A percentile compares a stretch with the other conserved stretches of the same genome.
Conservation (phyloP, 2,113 vertebrate genomes). For the Columba livia region DNA sequence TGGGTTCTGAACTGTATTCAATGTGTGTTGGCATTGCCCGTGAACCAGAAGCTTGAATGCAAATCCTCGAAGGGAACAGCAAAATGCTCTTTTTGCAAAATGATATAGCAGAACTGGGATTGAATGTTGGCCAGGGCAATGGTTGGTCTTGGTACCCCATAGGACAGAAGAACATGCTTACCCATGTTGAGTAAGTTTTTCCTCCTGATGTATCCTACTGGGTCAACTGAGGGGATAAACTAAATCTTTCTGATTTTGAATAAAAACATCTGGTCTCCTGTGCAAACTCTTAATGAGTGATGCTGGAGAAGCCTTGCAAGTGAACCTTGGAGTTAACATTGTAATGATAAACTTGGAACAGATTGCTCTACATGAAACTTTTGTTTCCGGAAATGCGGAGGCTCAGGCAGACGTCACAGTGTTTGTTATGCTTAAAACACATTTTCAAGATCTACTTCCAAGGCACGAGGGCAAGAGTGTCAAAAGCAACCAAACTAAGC, state of each 20-base stretch:
- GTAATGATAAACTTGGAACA: slow-evolving; percentile 30
- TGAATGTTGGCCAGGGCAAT: background rate
- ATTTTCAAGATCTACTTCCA: slow-evolving; percentile 43
- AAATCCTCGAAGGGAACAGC: background rate
- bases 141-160: background rate
- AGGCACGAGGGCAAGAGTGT: slow-evolving; percentile 22
- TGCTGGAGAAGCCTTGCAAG: rapidly evolving
- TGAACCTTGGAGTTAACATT: background rate
- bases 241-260: background rate
- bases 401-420: background rate
- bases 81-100: background rate
- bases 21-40: background rate
- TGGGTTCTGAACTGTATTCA: background rate
- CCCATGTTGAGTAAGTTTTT: background rate
- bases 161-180: background rate
- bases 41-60: background rate
- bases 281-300: background rate
- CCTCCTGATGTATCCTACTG: background rate
- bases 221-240: background rate
- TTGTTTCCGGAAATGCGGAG: slow-evolving; percentile 1
- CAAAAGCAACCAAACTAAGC: slow-evolving; percentile 3
- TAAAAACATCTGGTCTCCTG: background rate
- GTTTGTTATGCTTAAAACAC: background rate
- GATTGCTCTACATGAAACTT: background rate
- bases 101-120: background rate